Evolutionary conservation across 2,797 vertebrate genomes (phyloP).

Genomic region (Tapirus indicus): DNA sequence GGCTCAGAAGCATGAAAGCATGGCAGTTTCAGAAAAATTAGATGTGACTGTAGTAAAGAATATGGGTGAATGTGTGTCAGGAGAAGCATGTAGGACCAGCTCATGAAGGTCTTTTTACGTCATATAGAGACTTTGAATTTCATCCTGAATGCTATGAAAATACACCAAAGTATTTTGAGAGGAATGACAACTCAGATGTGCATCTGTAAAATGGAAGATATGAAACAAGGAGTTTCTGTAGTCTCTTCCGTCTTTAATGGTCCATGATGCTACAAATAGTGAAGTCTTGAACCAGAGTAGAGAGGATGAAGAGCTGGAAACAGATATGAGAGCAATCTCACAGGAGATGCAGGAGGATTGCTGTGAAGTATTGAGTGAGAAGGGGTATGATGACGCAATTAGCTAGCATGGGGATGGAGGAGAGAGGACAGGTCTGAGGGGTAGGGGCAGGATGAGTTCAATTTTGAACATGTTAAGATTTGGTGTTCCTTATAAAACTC

Average conservation of each 20-base stretch:
- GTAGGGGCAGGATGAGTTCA: not conserved
- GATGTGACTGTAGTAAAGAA: not conserved
- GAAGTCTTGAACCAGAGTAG: not conserved
- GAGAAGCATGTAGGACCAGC: not conserved
- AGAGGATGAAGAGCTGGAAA: not conserved
- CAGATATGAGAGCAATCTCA: not conserved
- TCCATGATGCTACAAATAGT: not conserved
- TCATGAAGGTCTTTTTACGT: not conserved
- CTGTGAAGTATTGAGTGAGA: not conserved
- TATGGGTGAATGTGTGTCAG: not conserved
- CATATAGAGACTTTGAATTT: not conserved
- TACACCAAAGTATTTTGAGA: not conserved
- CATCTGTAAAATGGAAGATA: not conserved
- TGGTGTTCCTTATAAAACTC: not conserved
- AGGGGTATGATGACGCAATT: too few relatives aligned
- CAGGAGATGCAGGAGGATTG: not conserved
- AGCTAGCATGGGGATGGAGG: not conserved
- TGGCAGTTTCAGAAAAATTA: not conserved
- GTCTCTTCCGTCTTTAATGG: not conserved
- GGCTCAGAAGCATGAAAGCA: not conserved
- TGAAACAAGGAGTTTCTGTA: not conserved
- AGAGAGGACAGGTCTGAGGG: not conserved
- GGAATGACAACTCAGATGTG: not conserved
- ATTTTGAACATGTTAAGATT: not conserved
- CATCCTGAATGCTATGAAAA: not conserved